Percentiles rank a stretch among this genome's conserved stretches.
These are phyloP conservation scores for Perodicticus potto DNA, from an alignment of 2,797 vertebrate species.

Conservation along the genomic window DNA sequence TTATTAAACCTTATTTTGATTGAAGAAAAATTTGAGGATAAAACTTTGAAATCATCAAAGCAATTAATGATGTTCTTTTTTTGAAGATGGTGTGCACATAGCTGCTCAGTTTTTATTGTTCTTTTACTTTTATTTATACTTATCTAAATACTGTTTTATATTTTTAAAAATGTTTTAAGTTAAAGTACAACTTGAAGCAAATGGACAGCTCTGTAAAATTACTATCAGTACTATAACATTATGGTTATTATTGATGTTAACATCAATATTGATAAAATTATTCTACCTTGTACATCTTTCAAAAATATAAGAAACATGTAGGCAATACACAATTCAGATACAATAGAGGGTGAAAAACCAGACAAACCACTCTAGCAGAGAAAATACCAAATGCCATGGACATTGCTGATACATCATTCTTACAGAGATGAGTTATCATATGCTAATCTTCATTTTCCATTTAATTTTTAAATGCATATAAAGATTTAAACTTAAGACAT, in stretches of 20 bases:
- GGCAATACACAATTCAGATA: neutral
- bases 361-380: neutral
- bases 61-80: neutral
- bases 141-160: neutral
- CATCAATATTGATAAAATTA: neutral
- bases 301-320: slow-evolving; percentile 3
- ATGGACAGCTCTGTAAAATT: neutral
- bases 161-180: neutral
- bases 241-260: neutral
- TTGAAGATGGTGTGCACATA: neutral
- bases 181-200: neutral
- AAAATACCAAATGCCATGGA: neutral
- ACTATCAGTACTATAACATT: neutral
- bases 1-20: neutral
- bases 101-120: neutral
- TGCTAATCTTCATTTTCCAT: neutral
- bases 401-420: neutral
- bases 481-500: too few species aligned
- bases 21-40: neutral
- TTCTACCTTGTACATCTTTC: neutral
- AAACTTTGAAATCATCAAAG: neutral
- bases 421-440: neutral
- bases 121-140: neutral
- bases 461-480: neutral
- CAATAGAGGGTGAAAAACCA: neutral